Conservation (phyloP, 2,888 invertebrate species). For the Protophormia terraenovae region DNA sequence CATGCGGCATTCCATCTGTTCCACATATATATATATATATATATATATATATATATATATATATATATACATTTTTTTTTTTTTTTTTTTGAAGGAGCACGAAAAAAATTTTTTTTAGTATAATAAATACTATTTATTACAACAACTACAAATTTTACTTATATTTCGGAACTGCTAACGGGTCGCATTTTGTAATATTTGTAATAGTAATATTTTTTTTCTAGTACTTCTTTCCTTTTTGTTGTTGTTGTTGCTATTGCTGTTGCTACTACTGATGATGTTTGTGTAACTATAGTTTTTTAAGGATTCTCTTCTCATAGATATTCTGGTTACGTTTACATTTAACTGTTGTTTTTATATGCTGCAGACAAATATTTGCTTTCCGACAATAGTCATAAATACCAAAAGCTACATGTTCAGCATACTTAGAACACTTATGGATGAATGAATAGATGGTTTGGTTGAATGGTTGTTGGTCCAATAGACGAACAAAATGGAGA, state of each 20-base stretch:
- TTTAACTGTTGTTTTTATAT: constrained; percentile 80
- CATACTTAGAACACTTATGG: constrained; percentile 76
- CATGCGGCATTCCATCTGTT: too few relatives aligned
- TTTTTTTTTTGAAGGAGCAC: too few relatives aligned
- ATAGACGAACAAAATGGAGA: not conserved
- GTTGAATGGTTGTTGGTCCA: not conserved
- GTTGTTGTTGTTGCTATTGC: constrained; percentile 8
- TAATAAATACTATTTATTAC: not conserved
- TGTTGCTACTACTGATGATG: constrained; percentile 26
- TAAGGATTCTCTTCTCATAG: constrained; percentile 70
- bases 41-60: too few relatives aligned
- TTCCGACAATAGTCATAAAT: constrained; percentile 81
- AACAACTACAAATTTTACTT: not conserved
- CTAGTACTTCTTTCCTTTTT: not conserved
- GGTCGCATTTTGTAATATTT: constrained; percentile 21
- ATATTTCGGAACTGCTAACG: constrained; percentile 7
- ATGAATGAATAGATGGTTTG: constrained; percentile 43
- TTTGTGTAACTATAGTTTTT: constrained; percentile 57
- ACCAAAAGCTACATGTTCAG: constrained; percentile 81
- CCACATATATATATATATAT: too few relatives aligned
- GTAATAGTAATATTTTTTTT: not conserved
- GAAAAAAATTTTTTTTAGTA: too few relatives aligned
- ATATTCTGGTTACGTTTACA: constrained; percentile 78
- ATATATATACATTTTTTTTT: too few relatives aligned
- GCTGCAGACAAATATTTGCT: constrained; percentile 81